Conservation (phyloP, 2,797 vertebrate species). For the Lacerta agilis region DNA sequence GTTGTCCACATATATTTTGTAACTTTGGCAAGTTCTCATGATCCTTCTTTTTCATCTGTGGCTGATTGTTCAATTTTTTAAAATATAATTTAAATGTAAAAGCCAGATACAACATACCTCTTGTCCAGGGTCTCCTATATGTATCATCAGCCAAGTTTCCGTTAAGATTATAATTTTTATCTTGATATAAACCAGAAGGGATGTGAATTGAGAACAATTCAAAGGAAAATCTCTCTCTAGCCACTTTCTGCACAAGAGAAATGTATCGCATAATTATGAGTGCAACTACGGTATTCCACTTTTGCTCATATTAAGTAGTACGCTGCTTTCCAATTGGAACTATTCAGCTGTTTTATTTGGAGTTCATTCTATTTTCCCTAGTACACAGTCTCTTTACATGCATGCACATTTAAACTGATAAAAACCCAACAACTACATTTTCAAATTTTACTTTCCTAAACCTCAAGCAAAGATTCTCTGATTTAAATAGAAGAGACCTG, state of each 20-base stretch:
- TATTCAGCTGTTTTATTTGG: not conserved
- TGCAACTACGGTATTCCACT: not conserved
- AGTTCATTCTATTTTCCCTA: not conserved
- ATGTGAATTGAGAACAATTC: slow-evolving; percentile 74
- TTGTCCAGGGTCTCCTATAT: slow-evolving; percentile 79
- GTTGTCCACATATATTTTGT: not conserved
- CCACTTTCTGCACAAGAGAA: slow-evolving; percentile 69
- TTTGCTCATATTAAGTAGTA: not conserved
- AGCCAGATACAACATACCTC: slow-evolving; percentile 69
- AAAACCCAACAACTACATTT: not conserved
- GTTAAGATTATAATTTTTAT: slow-evolving; percentile 69
- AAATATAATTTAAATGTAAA: slow-evolving; percentile 45
- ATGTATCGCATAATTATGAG: slow-evolving; percentile 25
- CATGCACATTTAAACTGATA: no score
- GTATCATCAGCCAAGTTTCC: slow-evolving; percentile 69
- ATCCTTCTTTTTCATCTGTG: not conserved
- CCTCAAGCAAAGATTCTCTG: not conserved
- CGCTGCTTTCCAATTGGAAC: not conserved
- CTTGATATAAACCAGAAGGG: slow-evolving; percentile 74
- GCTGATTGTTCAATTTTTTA: slow-evolving; percentile 11
- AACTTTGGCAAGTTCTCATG: not conserved
- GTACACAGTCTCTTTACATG: not conserved
- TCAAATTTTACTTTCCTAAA: not conserved
- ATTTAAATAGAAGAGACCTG: not conserved
- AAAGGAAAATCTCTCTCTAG: slow-evolving; percentile 73